Conservation (phyloP, 2,888 invertebrate genomes). For the Apotomis capreana region DNA sequence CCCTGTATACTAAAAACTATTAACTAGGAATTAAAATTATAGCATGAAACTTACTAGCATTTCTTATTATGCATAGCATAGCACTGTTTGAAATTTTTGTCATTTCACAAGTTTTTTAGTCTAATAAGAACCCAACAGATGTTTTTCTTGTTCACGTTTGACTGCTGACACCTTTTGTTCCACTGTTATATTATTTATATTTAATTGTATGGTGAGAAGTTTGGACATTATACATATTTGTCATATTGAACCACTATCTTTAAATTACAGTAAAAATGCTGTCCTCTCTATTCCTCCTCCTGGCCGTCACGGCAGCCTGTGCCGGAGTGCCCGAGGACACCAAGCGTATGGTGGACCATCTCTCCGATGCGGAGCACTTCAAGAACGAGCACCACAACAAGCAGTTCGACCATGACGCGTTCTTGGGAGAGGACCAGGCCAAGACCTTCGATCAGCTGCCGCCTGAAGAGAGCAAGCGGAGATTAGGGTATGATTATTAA, state of each 20-base stretch:
- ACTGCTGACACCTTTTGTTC: too few species aligned
- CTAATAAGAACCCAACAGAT: too few species aligned
- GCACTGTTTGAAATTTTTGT: too few species aligned
- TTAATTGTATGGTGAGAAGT: too few species aligned
- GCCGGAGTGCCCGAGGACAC: constrained; percentile 87
- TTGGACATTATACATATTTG: too few species aligned
- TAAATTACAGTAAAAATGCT: constrained; percentile 58
- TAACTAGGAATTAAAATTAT: too few species aligned
- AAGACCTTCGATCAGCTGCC: constrained; percentile 96
- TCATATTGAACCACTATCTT: neutral
- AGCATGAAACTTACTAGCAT: too few species aligned
- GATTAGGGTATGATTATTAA: constrained; percentile 86
- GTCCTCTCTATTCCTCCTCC: constrained; percentile 65
- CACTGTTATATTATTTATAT: too few species aligned
- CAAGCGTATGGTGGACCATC: constrained; percentile 85
- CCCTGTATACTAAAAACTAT: too few species aligned
- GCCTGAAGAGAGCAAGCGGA: constrained; percentile 96
- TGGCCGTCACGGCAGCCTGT: constrained; percentile 71
- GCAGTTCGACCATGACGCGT: constrained; percentile 98
- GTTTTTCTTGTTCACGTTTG: too few species aligned
- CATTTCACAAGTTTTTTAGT: too few species aligned
- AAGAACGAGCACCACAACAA: constrained; percentile 91
- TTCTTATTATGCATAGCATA: too few species aligned
- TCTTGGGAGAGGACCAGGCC: constrained; percentile 96
- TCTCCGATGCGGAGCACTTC: constrained; percentile 92